These are phyloP conservation scores for Balaeniceps rex DNA, from an alignment of 2,113 vertebrate genomes.

Conservation along the genomic window DNA sequence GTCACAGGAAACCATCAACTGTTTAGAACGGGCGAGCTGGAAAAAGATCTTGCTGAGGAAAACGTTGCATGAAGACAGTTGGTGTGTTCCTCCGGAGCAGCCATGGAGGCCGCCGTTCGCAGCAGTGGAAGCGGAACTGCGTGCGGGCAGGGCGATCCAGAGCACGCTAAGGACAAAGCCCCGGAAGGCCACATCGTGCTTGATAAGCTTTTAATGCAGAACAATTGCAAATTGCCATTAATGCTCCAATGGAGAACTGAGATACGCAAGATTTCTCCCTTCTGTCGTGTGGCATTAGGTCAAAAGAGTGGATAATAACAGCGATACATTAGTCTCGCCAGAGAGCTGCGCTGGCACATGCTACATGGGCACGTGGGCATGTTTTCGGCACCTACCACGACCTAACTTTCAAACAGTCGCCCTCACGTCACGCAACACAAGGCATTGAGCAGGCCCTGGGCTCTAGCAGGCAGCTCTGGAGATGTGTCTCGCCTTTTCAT, in stretches of 20 bases:
- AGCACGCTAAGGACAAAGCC: not conserved
- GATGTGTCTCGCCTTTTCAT: not conserved
- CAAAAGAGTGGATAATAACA: not conserved
- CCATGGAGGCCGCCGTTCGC: not conserved
- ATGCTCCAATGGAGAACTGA: not conserved
- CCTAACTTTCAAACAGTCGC: not conserved
- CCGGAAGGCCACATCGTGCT: not conserved
- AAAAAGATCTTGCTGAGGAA: not conserved
- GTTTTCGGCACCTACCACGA: not conserved
- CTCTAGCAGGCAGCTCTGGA: not conserved
- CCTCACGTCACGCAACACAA: fast-evolving
- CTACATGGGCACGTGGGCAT: not conserved
- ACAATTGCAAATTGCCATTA: conserved; percentile 2
- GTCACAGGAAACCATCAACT: not conserved
- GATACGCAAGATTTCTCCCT: not conserved
- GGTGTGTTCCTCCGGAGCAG: not conserved
- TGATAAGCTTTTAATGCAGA: conserved; percentile 14
- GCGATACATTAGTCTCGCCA: not conserved
- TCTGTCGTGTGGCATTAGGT: not conserved
- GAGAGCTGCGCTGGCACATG: not conserved
- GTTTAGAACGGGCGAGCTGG: not conserved
- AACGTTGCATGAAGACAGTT: not conserved
- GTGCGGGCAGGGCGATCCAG: not conserved
- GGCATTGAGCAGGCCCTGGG: not conserved
- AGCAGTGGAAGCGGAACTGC: not conserved